Evolutionary conservation across 2,797 vertebrate genomes (phyloP), one percentile per base, ranked within the genome.

Genomic region (Xenops minutus): DNA sequence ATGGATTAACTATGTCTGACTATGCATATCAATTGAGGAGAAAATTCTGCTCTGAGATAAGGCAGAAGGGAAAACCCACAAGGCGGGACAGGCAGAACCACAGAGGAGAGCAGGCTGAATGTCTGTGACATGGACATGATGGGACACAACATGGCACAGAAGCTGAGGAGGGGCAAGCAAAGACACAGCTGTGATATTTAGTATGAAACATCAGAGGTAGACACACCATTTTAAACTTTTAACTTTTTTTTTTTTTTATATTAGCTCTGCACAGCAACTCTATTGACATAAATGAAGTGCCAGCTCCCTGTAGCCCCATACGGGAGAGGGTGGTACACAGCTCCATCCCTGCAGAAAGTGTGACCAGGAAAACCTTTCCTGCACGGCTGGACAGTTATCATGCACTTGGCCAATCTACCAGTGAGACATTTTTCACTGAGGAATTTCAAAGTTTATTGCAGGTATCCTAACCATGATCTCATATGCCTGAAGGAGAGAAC

Each of bases 1-100:
- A 73, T 88, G 94, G 97, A 97, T 97, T 97, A 97, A 89, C 93
- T 81, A 84, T 64, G 79, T 95, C 96, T 97, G 97, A 97, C 96
- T 91, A 30, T 85, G 95, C 96, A 96, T 97, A 96, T 94, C 89
- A 93, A 96, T 93, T 93, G 96, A 76, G 72, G 76, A 36, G 56
- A 91, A 95, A 93, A 94, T 84, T 90, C 84, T 90, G 77, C 82
- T 32, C 75, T 61, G 85, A 96, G 86, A 88, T 82, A 91, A 92
- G 22, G 77, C 86, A 92, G 72, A 39, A 46, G 16, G 27, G 54
- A 94, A 96, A 96, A 90, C 37, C 67, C 90, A 69, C 1, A 2
- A 52, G 63, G 17, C 51, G 76, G 67, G 52, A 71, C 3, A 26
- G 22, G 22, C 48, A 63, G 52, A 66, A 71, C 37, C 79, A 61